phyloP scores from a whole-genome alignment of 2,888 invertebrate genomes.

The Poecilobothrus nobilitatus region DNA sequence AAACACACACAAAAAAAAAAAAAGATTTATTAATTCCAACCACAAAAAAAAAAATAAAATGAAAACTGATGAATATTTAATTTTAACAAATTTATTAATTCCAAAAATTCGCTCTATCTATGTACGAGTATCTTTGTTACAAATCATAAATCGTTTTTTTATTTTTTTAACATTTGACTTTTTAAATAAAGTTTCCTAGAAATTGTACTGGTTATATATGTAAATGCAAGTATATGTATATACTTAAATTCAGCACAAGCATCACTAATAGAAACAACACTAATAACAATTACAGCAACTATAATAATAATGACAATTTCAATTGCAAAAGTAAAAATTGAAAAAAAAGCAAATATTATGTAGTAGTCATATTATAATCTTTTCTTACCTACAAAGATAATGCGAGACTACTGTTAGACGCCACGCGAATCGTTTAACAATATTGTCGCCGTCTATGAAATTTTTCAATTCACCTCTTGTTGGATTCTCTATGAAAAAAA shows the following conservation, averaged over 20 bases:
- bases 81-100: neutral
- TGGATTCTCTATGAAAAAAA: neutral
- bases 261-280: no score
- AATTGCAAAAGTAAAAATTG: no score
- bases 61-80: neutral
- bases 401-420: neutral
- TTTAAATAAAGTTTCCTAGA: neutral
- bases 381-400: neutral
- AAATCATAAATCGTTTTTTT: neutral
- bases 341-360: neutral
- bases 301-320: no score
- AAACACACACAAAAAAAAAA: neutral
- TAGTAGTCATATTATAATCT: neutral
- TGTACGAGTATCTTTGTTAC: neutral
- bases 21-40: no score
- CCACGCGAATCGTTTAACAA: slow-evolving; percentile 4
- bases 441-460: slow-evolving; percentile 6
- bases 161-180: neutral
- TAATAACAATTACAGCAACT: no score
- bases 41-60: neutral
- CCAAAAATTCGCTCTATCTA: neutral
- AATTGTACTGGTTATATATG: no score
- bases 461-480: neutral
- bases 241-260: no score
- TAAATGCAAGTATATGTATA: no score